Evolutionary conservation across 2,797 vertebrate species (phyloP), one percentile per base, ranked within the genome.

Genomic region (Aplochiton taeniatus): DNA sequence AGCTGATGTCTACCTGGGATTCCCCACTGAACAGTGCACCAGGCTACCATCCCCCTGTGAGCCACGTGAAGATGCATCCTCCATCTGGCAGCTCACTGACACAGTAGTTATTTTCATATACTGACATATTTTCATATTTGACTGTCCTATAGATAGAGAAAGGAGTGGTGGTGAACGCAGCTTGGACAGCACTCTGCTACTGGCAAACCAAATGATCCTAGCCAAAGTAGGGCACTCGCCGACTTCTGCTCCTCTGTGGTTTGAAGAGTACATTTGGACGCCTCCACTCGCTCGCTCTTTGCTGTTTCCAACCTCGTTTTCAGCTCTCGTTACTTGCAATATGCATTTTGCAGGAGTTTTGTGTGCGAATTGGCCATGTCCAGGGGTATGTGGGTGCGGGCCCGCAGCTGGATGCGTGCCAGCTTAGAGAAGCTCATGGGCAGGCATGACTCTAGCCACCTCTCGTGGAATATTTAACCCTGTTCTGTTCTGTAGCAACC

Each of bases 191-290:
- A 66, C 60, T 83, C 68, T 68, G 72, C 66, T 58, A 54, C 69
- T 72, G 72, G 73, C 77, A 70, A 61, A 42, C 49, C 8, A 51
- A 57, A 63, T 14, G 12, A 55, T 49, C 63, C 50, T 59, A 72
- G 68, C n/a, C 53, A 79, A 88, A 85, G 73, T 85, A 88, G 85
- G 84, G 51, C 86, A 83, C 78, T 76, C 56, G 1, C 49, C 72
- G 63, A 83, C 14, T 51, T 68, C 56, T 49, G 43, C 53, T 77
- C 68, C 68, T 84, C 73, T 76, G 78, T 74, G 70, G 68, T 68
- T 83, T n/a, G 20, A 72, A 65, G 66, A 80, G 61, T 73, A 66
- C 75, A 87, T 81, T 80, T 76, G 76, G 72, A 81, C 76, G 58
- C 67, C 66, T 68, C 41, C 70, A 63, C 45, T 16, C 54, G 14